A percentile compares a stretch with the other conserved stretches of the same genome.
phyloP scores from a whole-genome alignment of 1,140 invertebrate genomes.

The Lepidurus apus region DNA sequence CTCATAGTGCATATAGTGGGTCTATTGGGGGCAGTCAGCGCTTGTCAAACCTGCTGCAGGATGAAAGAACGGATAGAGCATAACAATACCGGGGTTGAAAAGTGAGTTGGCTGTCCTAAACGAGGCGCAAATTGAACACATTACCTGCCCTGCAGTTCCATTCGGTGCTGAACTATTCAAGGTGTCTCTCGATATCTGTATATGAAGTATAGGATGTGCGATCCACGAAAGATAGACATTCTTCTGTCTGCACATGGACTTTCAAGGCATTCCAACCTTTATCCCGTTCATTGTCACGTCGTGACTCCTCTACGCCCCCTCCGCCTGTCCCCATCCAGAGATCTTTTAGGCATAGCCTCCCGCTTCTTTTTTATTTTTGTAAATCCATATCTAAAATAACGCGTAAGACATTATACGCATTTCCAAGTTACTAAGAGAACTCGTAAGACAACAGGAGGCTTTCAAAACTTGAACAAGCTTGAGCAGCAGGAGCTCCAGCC shows the following conservation, averaged over 20 bases:
- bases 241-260: not conserved
- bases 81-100: conserved; percentile 2
- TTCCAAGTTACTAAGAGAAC: not conserved
- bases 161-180: not conserved
- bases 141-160: not conserved
- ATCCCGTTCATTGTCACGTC: not conserved
- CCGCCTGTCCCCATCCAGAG: not conserved
- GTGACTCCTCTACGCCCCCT: not conserved
- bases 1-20: not conserved
- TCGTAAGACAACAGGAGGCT: conserved; percentile 1
- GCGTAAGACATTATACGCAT: not conserved
- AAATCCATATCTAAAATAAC: not conserved
- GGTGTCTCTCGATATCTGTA: not conserved
- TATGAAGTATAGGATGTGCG: not conserved
- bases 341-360: not conserved
- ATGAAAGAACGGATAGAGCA: conserved; percentile 10
- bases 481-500: not conserved
- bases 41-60: conserved; percentile 13
- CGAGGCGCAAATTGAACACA: not conserved
- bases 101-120: not conserved
- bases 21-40: conserved; percentile 11
- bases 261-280: not conserved
- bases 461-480: conserved; percentile 13
- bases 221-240: conserved; percentile 2
- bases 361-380: not conserved